These are phyloP conservation scores for Physeter macrocephalus DNA, from an alignment of 2,113 vertebrate genomes.

Conservation along the genomic window DNA sequence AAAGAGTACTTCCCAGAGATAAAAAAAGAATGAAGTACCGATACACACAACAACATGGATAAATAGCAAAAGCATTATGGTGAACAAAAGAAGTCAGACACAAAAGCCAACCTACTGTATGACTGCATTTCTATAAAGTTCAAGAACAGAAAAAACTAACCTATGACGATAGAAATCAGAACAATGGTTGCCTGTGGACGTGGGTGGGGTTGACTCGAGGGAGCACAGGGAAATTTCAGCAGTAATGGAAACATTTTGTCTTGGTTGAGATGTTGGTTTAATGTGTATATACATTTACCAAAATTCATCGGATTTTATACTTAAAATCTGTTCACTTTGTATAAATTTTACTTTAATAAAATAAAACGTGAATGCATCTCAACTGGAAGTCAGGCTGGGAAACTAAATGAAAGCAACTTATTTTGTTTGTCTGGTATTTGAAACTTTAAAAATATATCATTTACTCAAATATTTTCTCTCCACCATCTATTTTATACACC, in stretches of 20 bases:
- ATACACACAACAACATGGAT: neutral
- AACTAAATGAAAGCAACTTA: neutral
- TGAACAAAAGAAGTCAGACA: neutral
- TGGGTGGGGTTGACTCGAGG: neutral
- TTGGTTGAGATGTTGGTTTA: neutral
- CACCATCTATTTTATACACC: neutral
- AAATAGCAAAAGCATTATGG: neutral
- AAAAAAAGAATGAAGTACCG: neutral
- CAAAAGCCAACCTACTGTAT: neutral
- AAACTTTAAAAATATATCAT: neutral
- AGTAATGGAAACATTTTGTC: neutral
- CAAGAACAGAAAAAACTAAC: neutral
- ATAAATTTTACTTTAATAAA: neutral
- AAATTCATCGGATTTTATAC: neutral
- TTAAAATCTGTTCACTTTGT: neutral
- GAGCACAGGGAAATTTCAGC: neutral
- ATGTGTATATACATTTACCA: neutral
- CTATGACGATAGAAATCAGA: neutral
- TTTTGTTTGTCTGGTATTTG: neutral
- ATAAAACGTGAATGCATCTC: neutral
- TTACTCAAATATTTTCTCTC: neutral
- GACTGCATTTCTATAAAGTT: neutral
- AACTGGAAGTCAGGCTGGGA: neutral
- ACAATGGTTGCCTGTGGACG: neutral
- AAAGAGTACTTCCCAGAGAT: neutral